Evolutionary conservation across 2,888 invertebrate species (phyloP).

Genomic region (Chalcosyrphus nemorum): DNA sequence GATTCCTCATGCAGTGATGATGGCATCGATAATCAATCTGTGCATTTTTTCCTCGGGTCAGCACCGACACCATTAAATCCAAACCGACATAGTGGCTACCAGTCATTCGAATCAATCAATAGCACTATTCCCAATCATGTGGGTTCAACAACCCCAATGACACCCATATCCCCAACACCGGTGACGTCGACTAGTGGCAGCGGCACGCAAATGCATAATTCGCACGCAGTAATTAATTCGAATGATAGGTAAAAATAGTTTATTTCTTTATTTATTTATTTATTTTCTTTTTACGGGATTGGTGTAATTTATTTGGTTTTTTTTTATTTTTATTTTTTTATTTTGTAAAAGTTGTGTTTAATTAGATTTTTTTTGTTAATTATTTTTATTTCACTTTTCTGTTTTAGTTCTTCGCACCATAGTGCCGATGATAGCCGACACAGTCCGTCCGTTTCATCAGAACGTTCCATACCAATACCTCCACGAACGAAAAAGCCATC

Average conservation of each 20-base stretch:
- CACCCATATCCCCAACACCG: slow-evolving; percentile 59
- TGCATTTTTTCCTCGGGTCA: slow-evolving; percentile 77
- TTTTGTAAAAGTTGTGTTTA: slow-evolving; percentile 15
- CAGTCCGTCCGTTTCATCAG: slow-evolving; percentile 79
- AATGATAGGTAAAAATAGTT: slow-evolving; percentile 76
- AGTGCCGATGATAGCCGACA: slow-evolving; percentile 77
- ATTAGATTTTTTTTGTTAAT: slow-evolving; percentile 30
- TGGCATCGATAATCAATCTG: slow-evolving; percentile 77
- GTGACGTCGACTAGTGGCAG: slow-evolving; percentile 47
- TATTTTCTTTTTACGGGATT: slow-evolving; percentile 1
- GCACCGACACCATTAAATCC: slow-evolving; percentile 69
- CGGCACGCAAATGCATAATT: slow-evolving; percentile 68
- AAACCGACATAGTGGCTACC: slow-evolving; percentile 57
- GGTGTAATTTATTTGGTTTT: slow-evolving; percentile 11
- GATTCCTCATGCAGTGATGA: slow-evolving; percentile 80
- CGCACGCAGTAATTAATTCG: slow-evolving; percentile 74
- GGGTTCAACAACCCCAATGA: slow-evolving; percentile 45
- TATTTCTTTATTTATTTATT: slow-evolving; percentile 16
- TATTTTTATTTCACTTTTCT: slow-evolving; percentile 45
- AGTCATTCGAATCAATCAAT: slow-evolving; percentile 54
- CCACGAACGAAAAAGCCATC: slow-evolving; percentile 78
- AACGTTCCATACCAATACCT: slow-evolving; percentile 78
- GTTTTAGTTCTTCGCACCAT: slow-evolving; percentile 69
- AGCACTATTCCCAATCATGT: slow-evolving; percentile 60
- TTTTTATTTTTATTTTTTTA: slow-evolving; percentile 1